Conservation (phyloP, 1,140 invertebrate species). For the Drosophila sp. region DNA sequence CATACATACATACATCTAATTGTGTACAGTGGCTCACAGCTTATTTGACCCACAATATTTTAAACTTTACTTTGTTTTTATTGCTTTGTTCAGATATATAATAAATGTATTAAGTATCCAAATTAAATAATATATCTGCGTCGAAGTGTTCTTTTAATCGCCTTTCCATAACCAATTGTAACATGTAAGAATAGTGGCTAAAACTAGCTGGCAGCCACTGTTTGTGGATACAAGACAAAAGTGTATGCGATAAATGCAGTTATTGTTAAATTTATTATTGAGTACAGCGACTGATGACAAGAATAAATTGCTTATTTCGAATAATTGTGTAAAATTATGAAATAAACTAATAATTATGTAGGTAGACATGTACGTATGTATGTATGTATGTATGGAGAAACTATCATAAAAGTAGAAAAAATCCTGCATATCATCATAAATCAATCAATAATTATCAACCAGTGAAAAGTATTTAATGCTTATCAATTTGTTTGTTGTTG, state of each 20-base stretch:
- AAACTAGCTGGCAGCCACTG: no score
- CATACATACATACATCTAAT: not conserved
- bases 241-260: not conserved
- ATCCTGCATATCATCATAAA: slow-evolving; percentile 11
- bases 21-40: not conserved
- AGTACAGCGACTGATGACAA: not conserved
- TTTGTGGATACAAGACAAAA: slow-evolving; percentile 5
- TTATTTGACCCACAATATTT: no score
- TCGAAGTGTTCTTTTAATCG: no score
- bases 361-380: no score
- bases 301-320: not conserved
- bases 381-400: no score
- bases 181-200: no score
- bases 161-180: no score
- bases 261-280: not conserved
- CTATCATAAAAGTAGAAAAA: not conserved
- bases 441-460: slow-evolving; percentile 43
- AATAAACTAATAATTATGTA: slow-evolving; percentile 4
- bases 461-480: slow-evolving; percentile 3
- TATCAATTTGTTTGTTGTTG: slow-evolving; percentile 18
- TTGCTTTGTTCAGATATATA: no score
- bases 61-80: no score
- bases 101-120: no score
- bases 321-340: slow-evolving; percentile 17
- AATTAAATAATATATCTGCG: no score